A percentile compares a stretch with the other conserved stretches of the same genome.
These are phyloP conservation scores for Eleginops maclovinus DNA, from an alignment of 2,113 vertebrate species.

Conservation along the genomic window DNA sequence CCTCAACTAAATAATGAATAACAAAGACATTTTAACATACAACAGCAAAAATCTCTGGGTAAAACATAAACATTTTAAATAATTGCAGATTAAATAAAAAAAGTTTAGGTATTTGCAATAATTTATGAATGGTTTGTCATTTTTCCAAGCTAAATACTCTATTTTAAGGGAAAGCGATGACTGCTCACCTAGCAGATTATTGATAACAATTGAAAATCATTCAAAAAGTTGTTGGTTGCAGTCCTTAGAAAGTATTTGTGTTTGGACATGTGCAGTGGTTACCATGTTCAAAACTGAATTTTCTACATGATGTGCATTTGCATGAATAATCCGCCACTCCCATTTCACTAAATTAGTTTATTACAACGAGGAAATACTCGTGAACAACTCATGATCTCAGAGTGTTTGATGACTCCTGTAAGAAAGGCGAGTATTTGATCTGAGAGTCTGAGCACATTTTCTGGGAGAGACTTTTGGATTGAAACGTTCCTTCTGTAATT, in stretches of 20 bases:
- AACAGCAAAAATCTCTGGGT: not conserved
- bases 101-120: not conserved
- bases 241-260: not conserved
- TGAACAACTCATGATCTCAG: not conserved
- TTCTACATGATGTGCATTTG: not conserved
- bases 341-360: not conserved
- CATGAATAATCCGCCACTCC: not conserved
- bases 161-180: not conserved
- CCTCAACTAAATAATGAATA: not conserved
- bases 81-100: not conserved
- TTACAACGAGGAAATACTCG: not conserved
- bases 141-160: too few relatives aligned
- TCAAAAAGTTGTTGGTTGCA: not conserved
- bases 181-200: not conserved
- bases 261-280: not conserved
- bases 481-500: slow-evolving; percentile 69
- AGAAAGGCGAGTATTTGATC: slow-evolving; percentile 6
- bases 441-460: slow-evolving; percentile 37
- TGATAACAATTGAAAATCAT: not conserved
- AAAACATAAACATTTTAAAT: not conserved
- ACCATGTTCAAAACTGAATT: not conserved
- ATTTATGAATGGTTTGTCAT: not conserved
- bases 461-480: slow-evolving; percentile 55
- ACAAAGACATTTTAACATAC: not conserved
- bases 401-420: not conserved